Conservation (phyloP, 1,140 invertebrate genomes). For the Scaptomyza graminum region DNA sequence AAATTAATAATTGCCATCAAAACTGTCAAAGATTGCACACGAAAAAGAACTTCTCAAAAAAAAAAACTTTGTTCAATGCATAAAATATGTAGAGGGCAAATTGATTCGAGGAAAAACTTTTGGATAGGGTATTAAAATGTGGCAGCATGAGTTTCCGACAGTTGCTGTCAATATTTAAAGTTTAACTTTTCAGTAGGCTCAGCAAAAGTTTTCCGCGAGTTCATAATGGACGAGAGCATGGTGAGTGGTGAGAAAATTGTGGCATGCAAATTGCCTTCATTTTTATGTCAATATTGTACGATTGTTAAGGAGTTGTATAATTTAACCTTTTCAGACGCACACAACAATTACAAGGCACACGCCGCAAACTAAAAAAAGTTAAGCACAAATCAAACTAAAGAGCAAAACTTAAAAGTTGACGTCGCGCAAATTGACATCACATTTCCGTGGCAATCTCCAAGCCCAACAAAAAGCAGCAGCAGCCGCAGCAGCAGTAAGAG, state of each 20-base stretch:
- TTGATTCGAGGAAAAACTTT: slow-evolving; percentile 20
- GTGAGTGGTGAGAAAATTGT: not conserved
- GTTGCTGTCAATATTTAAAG: slow-evolving; percentile 55
- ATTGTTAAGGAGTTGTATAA: slow-evolving; percentile 24
- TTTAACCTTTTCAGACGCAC: slow-evolving; percentile 18
- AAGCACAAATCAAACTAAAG: slow-evolving; percentile 55
- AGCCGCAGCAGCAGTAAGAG: not conserved
- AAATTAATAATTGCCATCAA: slow-evolving; percentile 46
- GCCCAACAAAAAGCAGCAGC: not conserved
- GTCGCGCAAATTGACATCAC: slow-evolving; percentile 73
- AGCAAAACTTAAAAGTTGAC: slow-evolving; percentile 38
- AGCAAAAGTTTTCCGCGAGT: slow-evolving; percentile 14
- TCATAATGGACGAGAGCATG: not conserved
- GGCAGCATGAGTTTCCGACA: slow-evolving; percentile 39
- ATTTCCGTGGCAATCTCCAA: slow-evolving; percentile 67
- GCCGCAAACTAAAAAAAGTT: slow-evolving; percentile 22
- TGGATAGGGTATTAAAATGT: slow-evolving; percentile 18
- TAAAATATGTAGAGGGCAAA: slow-evolving; percentile 14
- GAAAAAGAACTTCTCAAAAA: slow-evolving; percentile 3
- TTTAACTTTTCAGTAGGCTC: slow-evolving; percentile 24
- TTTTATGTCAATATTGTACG: slow-evolving; percentile 26
- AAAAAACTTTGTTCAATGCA: slow-evolving; percentile 31
- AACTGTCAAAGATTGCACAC: slow-evolving; percentile 36
- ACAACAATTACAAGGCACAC: slow-evolving; percentile 29
- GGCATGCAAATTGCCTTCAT: slow-evolving; percentile 14